phyloP scores from a whole-genome alignment of 2,888 invertebrate species.

The Dysmachus trigonus region DNA sequence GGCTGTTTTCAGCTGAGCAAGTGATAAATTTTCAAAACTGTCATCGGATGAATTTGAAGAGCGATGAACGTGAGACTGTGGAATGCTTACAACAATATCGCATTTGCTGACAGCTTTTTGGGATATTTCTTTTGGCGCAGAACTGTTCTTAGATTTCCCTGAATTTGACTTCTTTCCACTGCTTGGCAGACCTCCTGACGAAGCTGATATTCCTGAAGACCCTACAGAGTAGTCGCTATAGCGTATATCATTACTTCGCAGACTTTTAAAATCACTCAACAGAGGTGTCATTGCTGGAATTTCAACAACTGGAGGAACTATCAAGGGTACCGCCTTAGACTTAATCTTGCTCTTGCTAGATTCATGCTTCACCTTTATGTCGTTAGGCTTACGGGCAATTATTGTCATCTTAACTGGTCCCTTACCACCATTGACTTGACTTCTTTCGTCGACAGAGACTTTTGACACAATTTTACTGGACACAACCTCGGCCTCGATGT shows the following conservation, averaged over 20 bases:
- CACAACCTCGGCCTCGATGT: constrained; percentile 39
- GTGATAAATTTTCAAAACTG: constrained; percentile 57
- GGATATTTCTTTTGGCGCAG: background rate
- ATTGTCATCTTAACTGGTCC: constrained; percentile 56
- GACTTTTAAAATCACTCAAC: constrained; percentile 60
- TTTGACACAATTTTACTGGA: constrained; percentile 45
- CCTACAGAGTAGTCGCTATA: constrained; percentile 58
- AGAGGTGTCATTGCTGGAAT: background rate
- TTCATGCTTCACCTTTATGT: constrained; percentile 48
- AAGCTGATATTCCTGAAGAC: constrained; percentile 38
- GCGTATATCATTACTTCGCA: constrained; percentile 63
- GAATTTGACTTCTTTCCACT: background rate
- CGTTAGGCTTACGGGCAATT: constrained; percentile 54
- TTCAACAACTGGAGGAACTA: background rate
- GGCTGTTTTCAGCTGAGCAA: constrained; percentile 60
- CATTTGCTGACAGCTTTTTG: constrained; percentile 53
- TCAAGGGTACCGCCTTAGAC: background rate
- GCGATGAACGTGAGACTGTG: constrained; percentile 58
- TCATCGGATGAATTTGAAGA: constrained; percentile 56
- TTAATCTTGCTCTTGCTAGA: background rate
- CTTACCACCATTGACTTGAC: constrained; percentile 52
- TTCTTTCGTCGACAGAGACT: constrained; percentile 51
- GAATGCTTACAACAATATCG: constrained; percentile 62
- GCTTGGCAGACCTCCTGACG: constrained; percentile 44
- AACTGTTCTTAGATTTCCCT: background rate